Evolutionary conservation across 2,888 invertebrate genomes (phyloP).

Genomic region (Spodoptera picta): DNA sequence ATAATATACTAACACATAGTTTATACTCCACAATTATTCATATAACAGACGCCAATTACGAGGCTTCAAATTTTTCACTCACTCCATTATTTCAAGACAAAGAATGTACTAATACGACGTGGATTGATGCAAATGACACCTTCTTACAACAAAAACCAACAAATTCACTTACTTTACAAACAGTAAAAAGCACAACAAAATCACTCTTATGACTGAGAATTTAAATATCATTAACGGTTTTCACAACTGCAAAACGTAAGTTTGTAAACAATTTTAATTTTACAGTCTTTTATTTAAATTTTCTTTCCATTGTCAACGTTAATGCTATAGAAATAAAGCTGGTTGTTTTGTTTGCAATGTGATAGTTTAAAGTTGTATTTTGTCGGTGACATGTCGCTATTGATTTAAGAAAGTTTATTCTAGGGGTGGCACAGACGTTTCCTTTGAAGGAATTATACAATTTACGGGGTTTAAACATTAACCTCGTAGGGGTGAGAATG

Average conservation of each 20-base stretch:
- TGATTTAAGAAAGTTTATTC: conserved; percentile 83
- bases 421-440: conserved; percentile 72
- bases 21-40: conserved; percentile 37
- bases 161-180: neutral
- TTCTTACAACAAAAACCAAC: conserved; percentile 60
- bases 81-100: conserved; percentile 71
- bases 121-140: conserved; percentile 85
- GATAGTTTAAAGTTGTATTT: conserved; percentile 42
- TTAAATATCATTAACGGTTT: conserved; percentile 28
- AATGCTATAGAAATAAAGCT: neutral
- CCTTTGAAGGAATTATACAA: conserved; percentile 62
- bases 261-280: conserved; percentile 12
- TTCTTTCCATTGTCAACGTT: conserved; percentile 29
- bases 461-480: conserved; percentile 43
- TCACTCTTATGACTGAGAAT: neutral
- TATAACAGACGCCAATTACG: conserved; percentile 64
- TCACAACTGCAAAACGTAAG: conserved; percentile 4
- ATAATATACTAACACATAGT: conserved; percentile 1
- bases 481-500: conserved; percentile 54
- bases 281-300: neutral
- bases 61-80: conserved; percentile 62
- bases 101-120: conserved; percentile 81
- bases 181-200: conserved; percentile 5
- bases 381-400: conserved; percentile 76
- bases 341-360: neutral